These are phyloP conservation scores for Ardeotis arabs DNA, from an alignment of 2,113 vertebrate genomes.

Conservation along the genomic window DNA sequence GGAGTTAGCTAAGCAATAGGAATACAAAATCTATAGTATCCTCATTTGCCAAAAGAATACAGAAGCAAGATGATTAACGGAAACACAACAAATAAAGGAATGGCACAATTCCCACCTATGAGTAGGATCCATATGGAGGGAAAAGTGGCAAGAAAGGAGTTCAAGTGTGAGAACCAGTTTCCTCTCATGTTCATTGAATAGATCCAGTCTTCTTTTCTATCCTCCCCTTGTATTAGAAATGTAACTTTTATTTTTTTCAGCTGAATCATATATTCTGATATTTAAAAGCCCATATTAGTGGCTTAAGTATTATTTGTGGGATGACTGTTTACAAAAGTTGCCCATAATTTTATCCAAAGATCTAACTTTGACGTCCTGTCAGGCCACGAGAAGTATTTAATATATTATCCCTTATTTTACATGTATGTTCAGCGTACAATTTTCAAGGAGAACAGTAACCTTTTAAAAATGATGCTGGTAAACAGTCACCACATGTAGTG, in stretches of 20 bases:
- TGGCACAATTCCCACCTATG: not conserved
- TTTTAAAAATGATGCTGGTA: not conserved
- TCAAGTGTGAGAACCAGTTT: not conserved
- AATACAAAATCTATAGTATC: not conserved
- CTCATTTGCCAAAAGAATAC: not conserved
- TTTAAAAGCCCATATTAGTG: not conserved
- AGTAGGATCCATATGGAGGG: not conserved
- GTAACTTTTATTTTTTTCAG: not conserved
- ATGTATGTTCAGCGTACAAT: not conserved
- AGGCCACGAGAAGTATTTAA: not conserved
- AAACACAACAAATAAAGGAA: not conserved
- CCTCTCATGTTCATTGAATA: not conserved
- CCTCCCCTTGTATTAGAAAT: not conserved
- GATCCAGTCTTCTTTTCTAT: not conserved
- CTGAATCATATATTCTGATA: not conserved
- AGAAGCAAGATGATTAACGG: not conserved
- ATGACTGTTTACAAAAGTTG: not conserved
- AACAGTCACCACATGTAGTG: not conserved
- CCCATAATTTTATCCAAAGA: not conserved
- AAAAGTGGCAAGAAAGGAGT: not conserved
- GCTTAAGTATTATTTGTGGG: not conserved
- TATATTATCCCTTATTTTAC: not conserved
- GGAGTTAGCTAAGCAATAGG: not conserved
- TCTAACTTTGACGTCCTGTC: not conserved
- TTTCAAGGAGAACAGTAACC: not conserved